Evolutionary conservation across 2,113 vertebrate species (phyloP), one percentile per base, ranked within the genome.

Genomic region (Xenopus tropicalis): DNA sequence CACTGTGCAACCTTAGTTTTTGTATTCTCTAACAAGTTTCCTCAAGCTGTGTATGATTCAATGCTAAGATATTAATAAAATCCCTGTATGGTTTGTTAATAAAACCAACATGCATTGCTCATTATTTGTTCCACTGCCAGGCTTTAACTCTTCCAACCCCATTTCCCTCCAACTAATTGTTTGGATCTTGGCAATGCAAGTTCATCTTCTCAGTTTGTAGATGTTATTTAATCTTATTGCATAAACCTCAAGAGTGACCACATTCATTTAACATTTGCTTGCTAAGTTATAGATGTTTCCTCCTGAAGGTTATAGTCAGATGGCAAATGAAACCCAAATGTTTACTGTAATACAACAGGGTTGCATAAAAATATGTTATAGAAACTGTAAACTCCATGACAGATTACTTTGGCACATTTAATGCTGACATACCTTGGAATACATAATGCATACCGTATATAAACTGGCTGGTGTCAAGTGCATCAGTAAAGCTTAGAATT

Each of bases 11-110:
- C 20, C 6, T 17, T 23, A 66, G 22, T 58, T 66, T n/a, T 42
- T 66, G 52, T 66, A 48, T 42, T 58, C 43, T 20, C 51, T 61
- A 46, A 29, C 19, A 46, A 66, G 52, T 42, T 12, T 71, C 17
- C 57, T 20, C 56, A 43, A 56, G 46, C 46, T 48, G 46, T 5
- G 4, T 48, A 58, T 66, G 71, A 42, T 43, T 66, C 52, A 58
- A 44, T 22, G 17, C 37, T 24, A 66, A 58, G 61, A 67, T 74
- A 67, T 74, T 66, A 61, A 74, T 67, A 25, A 22, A 66, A 67
- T 66, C 24, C 37, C 44, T 66, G 4, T 22, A 61, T 29, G 37
- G 54, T 48, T 67, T 24, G 5, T 17, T 67, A 74, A 67, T 74
- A 66, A 58, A 59, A 58, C 44, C 8, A 17, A 20, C 58, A 61